Base-by-base conservation (phyloP, 2,888 invertebrate species). In the Cataglyphis cursor region DNA sequence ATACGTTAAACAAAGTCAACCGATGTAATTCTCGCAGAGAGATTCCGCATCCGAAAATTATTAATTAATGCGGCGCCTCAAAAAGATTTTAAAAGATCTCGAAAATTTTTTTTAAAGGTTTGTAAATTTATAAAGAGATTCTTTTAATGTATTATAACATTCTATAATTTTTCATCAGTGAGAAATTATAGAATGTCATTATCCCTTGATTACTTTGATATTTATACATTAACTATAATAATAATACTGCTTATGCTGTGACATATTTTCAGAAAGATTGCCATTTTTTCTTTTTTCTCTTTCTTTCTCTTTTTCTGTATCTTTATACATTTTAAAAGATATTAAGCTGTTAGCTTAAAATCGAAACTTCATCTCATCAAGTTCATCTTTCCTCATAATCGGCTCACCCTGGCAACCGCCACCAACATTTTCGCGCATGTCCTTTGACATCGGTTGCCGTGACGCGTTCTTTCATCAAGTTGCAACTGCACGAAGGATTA, bases 391-490 rank as follows among this genome's bases (percentile, higher is more conserved):
- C 1, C 38, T 15, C 24, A 31, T 28, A 41, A 51, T 31, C 48
- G 28, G 18, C 15, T 51, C n/a, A 6, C 8, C 4, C 35, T 12
- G 8, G 51, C 5, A 21, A 59, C 44, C 61, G 38, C 15, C 8
- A 21, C 9, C 12, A 21, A 12, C 24, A 38, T 35, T 76, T 3
- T 44, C 18, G 31, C 70, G 21, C 61, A 24, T 35, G 24, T 41
- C 57, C 44, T 44, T 41, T n/a, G 31, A 78, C 59, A 59, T 54
- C 15, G 54, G n/a, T 38, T 4, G 24, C 8, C 3, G 15, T 31
- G 44, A 78, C 59, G 59, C 59, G 44, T 78, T 78, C 59, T 78
- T 78, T 70, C 70, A 59, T 70, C 70, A 59, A 44, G 24, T 10
- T 70, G 31, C 57, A 68, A 57, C 41, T 35, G 65, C 65, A 44